Evolutionary conservation across 2,888 invertebrate genomes (phyloP), one percentile per base, ranked within the genome.

Genomic region (Oscheius sp.): DNA sequence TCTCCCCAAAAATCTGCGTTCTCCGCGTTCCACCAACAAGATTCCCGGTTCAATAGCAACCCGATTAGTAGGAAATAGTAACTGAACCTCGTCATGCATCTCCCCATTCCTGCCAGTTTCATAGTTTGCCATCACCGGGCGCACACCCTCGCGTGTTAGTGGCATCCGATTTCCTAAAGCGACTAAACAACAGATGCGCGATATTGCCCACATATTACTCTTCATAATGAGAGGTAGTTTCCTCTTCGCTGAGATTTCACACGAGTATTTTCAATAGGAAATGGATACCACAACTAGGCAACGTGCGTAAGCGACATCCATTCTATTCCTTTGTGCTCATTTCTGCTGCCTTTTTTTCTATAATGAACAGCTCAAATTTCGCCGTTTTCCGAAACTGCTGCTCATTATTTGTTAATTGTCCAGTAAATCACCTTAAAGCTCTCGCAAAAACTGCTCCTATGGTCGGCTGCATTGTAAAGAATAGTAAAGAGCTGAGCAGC

Each of bases 91-190:
- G 9, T 35, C 52, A 9, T 16, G 49, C n/a, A n/a, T n/a, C n/a
- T n/a, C n/a, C n/a, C n/a, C n/a, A n/a, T n/a, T n/a, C n/a, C n/a
- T n/a, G 21, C 29, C 25, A 18, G 29, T 49, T 29, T 66, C 66
- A 27, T 27, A 46, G 64, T 27, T 66, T 66, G 49, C 66, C 49
- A 52, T 66, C 66, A 27, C 52, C 35, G 9, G n/a, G 5, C 35
- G 35, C 18, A 16, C 66, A 66, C 66, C 52, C 66, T 66, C 66
- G 66, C 66, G 66, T 66, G 66, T 66, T 52, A 35, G 52, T 52
- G 52, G 66, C 66, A 66, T 66, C 66, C 66, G 66, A 66, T 66
- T 66, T 66, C 66, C 35, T 18, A 66, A 52, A 25, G 45, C 45
- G 45, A 23, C 45, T 43, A 41, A n/a, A 45, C 21, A 63, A 45